Evolutionary conservation across 2,113 vertebrate species (phyloP).

Genomic region (Myiozetetes cayanensis): DNA sequence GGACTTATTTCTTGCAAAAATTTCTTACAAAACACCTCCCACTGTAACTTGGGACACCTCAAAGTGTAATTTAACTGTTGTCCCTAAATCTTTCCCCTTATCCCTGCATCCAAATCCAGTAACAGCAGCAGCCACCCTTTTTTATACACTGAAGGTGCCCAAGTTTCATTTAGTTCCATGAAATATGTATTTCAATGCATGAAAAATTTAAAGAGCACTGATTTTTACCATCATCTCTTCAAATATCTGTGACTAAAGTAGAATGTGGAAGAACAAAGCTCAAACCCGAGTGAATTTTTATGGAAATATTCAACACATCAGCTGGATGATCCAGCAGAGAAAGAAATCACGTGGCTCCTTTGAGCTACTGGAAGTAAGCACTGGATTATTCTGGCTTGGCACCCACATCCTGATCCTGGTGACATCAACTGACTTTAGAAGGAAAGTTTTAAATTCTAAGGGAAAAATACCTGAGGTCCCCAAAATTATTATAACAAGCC

Average conservation of each 20-base stretch:
- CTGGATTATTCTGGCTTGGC: background rate
- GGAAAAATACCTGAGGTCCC: background rate
- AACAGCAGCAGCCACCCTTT: background rate
- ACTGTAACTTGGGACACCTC: accelerated
- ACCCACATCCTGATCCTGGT: background rate
- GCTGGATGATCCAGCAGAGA: background rate
- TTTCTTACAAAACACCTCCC: background rate
- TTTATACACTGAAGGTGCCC: background rate
- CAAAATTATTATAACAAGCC: background rate
- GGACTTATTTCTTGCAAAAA: background rate
- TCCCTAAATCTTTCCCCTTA: background rate
- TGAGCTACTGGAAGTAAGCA: background rate
- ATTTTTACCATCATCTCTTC: background rate
- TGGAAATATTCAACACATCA: background rate
- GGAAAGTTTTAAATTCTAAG: background rate
- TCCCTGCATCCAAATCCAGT: background rate
- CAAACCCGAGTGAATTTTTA: background rate
- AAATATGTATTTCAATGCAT: background rate
- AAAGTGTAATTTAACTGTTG: background rate
- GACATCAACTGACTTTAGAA: background rate
- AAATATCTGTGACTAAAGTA: background rate
- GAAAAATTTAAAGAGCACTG: accelerated
- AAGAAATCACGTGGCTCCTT: background rate
- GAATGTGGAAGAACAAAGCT: background rate
- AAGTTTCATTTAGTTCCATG: background rate